Evolutionary conservation across 2,797 vertebrate genomes (phyloP).

Genomic region (Strix occidentalis): DNA sequence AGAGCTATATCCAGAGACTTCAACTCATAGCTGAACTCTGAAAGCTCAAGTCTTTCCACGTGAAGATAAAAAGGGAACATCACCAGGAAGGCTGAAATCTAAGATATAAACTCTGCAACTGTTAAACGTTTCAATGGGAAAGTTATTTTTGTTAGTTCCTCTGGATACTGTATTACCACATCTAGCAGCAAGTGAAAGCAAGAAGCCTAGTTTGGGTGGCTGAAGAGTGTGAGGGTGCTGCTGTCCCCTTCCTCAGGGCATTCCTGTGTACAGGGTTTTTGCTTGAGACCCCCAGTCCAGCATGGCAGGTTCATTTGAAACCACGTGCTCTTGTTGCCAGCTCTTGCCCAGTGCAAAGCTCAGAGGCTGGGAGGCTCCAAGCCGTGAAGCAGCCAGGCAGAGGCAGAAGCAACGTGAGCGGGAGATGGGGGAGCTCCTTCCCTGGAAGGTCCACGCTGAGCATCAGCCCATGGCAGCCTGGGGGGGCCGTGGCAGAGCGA

Average conservation of each 20-base stretch:
- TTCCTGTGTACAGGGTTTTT: background rate
- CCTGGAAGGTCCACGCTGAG: background rate
- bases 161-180: background rate
- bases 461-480: rapidly evolving
- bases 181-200: background rate
- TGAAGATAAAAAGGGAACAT: background rate
- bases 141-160: background rate
- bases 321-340: background rate
- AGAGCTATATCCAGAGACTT: background rate
- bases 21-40: background rate
- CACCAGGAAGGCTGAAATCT: background rate
- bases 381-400: background rate
- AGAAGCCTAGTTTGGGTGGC: background rate
- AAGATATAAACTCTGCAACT: background rate
- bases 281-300: background rate
- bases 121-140: background rate
- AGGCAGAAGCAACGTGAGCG: background rate
- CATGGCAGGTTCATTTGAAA: background rate
- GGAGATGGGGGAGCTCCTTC: background rate
- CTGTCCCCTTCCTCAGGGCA: background rate
- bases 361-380: background rate
- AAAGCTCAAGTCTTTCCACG: background rate
- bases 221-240: background rate
- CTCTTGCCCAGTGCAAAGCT: background rate
- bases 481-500: background rate